Conservation (phyloP, 2,888 invertebrate genomes). For the Papilio demoleus region DNA sequence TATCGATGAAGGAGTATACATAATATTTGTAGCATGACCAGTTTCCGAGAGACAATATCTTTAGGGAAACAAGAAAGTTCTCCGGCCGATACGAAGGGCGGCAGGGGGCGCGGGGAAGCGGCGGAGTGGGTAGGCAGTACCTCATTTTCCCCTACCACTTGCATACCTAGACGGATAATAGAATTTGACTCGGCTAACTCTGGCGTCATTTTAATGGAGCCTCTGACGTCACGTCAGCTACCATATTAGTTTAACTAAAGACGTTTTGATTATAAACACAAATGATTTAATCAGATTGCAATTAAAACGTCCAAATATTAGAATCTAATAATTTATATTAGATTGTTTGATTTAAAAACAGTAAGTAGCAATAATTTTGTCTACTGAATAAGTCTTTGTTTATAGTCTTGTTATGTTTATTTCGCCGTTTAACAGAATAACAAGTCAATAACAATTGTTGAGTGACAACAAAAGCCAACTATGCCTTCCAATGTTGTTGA, state of each 20-base stretch:
- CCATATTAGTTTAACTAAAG: slow-evolving; percentile 24
- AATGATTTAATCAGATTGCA: neutral
- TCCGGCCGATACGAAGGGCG: slow-evolving; percentile 25
- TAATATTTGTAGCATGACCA: slow-evolving; percentile 37
- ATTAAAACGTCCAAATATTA: too few relatives aligned
- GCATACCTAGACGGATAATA: slow-evolving; percentile 36
- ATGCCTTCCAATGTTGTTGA: slow-evolving; percentile 58
- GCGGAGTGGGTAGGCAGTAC: slow-evolving; percentile 9
- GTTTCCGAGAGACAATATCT: slow-evolving; percentile 33
- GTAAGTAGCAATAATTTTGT: neutral
- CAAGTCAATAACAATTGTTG: slow-evolving; percentile 26
- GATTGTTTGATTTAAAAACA: too few relatives aligned
- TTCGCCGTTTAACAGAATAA: slow-evolving; percentile 42
- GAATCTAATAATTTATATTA: too few relatives aligned
- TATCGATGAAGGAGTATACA: slow-evolving; percentile 8
- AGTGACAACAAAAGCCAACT: slow-evolving; percentile 37
- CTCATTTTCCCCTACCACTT: slow-evolving; percentile 39
- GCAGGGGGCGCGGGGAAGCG: neutral
- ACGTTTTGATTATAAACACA: slow-evolving; percentile 18
- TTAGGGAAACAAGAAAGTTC: slow-evolving; percentile 38
- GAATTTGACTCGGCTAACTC: slow-evolving; percentile 32
- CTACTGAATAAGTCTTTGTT: slow-evolving; percentile 37
- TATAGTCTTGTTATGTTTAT: slow-evolving; percentile 49
- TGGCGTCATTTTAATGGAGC: slow-evolving; percentile 25
- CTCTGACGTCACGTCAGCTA: slow-evolving; percentile 18